These are phyloP conservation scores for Tragelaphus scriptus DNA, from an alignment of 2,113 vertebrate genomes.

Conservation along the genomic window DNA sequence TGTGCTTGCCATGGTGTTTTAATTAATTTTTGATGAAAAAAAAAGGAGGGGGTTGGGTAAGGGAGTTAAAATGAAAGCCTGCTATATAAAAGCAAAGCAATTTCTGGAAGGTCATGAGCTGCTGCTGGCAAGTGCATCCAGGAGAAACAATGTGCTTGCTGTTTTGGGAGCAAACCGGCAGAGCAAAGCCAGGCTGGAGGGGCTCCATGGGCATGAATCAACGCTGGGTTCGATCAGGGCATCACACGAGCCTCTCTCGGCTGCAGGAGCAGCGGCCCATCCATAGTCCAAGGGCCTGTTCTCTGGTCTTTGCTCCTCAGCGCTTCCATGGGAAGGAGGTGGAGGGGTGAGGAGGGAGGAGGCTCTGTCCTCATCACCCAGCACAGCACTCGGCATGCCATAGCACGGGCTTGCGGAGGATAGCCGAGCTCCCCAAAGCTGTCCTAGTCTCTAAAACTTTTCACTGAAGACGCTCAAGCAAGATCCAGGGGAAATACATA, in stretches of 20 bases:
- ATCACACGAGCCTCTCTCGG: not conserved
- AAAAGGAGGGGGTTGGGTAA: not conserved
- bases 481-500: not conserved
- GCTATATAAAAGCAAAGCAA: conserved; percentile 23
- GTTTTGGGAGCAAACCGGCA: not conserved
- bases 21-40: conserved; percentile 48
- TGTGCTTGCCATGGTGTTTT: conserved; percentile 10
- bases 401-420: not conserved
- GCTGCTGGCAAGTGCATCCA: not conserved
- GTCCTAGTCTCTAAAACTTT: not conserved
- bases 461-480: not conserved
- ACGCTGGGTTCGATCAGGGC: not conserved
- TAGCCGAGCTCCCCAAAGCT: not conserved
- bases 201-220: not conserved
- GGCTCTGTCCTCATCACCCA: not conserved
- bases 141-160: not conserved
- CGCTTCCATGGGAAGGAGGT: not conserved
- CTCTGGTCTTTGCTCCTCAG: not conserved
- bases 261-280: rapidly evolving
- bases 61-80: conserved; percentile 35
- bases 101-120: conserved; percentile 33
- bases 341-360: not conserved
- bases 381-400: not conserved
- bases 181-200: not conserved
- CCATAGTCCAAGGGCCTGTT: not conserved